A percentile compares a stretch with the other conserved stretches of the same genome.
Evolutionary conservation across 2,888 invertebrate species (phyloP).

Genomic region (Stratiomys singularior): DNA sequence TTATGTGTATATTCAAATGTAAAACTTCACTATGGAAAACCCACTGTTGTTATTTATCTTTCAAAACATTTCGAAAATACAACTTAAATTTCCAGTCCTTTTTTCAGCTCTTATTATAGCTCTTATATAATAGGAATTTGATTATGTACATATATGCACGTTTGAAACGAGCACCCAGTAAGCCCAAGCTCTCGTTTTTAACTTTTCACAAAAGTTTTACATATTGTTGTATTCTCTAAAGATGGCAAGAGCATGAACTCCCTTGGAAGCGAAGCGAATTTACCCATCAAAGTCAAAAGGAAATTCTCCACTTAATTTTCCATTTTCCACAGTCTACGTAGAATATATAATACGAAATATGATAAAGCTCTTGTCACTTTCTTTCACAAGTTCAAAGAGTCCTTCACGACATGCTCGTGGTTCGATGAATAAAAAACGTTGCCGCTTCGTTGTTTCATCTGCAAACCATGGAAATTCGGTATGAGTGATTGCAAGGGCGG

Average conservation of each 20-base stretch:
- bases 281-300: constrained; percentile 23
- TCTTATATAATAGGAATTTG: neutral
- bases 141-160: neutral
- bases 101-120: no score
- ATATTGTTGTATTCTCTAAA: constrained; percentile 4
- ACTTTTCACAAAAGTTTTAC: constrained; percentile 9
- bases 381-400: constrained; percentile 1
- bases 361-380: constrained; percentile 30
- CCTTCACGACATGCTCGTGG: neutral
- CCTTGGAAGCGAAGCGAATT: constrained; percentile 10
- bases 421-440: neutral
- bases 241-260: constrained; percentile 4
- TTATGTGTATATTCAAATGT: no score
- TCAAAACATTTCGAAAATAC: no score
- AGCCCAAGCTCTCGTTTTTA: neutral
- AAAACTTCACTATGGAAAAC: no score
- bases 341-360: constrained; percentile 18
- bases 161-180: neutral
- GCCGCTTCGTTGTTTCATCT: constrained; percentile 1
- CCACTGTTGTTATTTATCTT: no score
- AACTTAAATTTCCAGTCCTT: no score
- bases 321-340: neutral
- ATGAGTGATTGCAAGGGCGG: neutral
- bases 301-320: constrained; percentile 26
- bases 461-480: neutral